Evolutionary conservation across 1,140 invertebrate genomes (phyloP).

Genomic region (Drosophila takahashii): DNA sequence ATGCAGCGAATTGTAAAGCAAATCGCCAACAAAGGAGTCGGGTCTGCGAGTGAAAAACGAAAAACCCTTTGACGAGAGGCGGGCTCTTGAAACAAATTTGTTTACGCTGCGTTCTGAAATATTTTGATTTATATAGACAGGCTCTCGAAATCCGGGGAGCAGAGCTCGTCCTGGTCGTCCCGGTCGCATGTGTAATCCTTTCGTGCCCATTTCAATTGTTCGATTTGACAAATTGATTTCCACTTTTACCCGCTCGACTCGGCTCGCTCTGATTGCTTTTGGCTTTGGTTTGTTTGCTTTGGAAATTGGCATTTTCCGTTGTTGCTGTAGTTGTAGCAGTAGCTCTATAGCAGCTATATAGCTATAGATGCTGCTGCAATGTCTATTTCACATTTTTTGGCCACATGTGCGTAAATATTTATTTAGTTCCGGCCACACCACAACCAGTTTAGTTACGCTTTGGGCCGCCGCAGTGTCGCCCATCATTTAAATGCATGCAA

Average conservation of each 20-base stretch:
- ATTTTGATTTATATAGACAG: slow-evolving; percentile 75
- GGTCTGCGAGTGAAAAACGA: neutral
- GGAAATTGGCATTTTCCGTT: slow-evolving; percentile 68
- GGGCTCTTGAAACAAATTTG: slow-evolving; percentile 70
- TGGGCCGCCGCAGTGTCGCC: slow-evolving; percentile 30
- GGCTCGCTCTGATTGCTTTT: slow-evolving; percentile 72
- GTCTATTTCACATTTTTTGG: slow-evolving; percentile 75
- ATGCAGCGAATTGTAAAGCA: slow-evolving; percentile 74
- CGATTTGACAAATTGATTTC: slow-evolving; percentile 82
- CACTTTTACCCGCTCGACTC: slow-evolving; percentile 64
- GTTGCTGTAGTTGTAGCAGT: slow-evolving; percentile 5
- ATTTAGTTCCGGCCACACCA: slow-evolving; percentile 69
- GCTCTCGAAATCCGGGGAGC: slow-evolving; percentile 22
- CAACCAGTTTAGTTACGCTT: slow-evolving; percentile 47
- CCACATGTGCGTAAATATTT: slow-evolving; percentile 79
- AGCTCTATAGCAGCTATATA: neutral
- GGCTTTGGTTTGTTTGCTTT: slow-evolving; percentile 72
- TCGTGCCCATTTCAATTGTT: slow-evolving; percentile 79
- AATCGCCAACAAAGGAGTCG: slow-evolving; percentile 34
- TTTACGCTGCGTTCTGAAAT: slow-evolving; percentile 72
- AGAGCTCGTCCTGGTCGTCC: slow-evolving; percentile 29
- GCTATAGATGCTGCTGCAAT: slow-evolving; percentile 13
- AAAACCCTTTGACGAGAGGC: slow-evolving; percentile 52
- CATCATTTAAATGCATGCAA: slow-evolving; percentile 77
- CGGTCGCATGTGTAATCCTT: slow-evolving; percentile 71